A percentile compares a stretch with the other conserved stretches of the same genome.
phyloP scores from a whole-genome alignment of 2,113 vertebrate species.

The Nycticorax nycticorax region DNA sequence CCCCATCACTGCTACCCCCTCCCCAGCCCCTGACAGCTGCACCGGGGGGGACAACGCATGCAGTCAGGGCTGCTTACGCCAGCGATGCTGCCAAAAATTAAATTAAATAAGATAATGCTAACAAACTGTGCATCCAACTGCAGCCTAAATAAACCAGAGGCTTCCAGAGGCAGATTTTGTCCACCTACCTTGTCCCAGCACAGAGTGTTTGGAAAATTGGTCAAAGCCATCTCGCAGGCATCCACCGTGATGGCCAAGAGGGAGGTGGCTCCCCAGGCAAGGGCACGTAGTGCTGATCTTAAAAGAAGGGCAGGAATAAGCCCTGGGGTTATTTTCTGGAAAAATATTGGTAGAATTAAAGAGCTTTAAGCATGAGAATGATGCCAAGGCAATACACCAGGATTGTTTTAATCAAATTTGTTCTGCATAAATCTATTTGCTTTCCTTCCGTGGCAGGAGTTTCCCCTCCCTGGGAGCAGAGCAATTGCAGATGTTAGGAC shows the following conservation, averaged over 20 bases:
- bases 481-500: not conserved
- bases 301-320: not conserved
- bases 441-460: not conserved
- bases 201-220: not conserved
- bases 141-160: not conserved
- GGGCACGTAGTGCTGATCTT: not conserved
- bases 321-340: not conserved
- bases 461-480: not conserved
- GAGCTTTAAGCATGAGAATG: not conserved
- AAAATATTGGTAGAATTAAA: not conserved
- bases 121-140: not conserved
- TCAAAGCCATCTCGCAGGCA: not conserved
- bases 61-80: not conserved
- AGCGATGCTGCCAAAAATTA: not conserved
- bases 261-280: not conserved
- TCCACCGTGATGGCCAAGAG: fast-evolving
- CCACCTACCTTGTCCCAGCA: not conserved
- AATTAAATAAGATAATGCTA: not conserved
- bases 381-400: not conserved
- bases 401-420: not conserved
- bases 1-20: not conserved
- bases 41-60: fast-evolving
- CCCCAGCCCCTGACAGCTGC: not conserved
- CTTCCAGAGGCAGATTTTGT: not conserved
- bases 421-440: not conserved